Evolutionary conservation across 1,140 invertebrate genomes (phyloP).

Genomic region (Drosophila arawakana): DNA sequence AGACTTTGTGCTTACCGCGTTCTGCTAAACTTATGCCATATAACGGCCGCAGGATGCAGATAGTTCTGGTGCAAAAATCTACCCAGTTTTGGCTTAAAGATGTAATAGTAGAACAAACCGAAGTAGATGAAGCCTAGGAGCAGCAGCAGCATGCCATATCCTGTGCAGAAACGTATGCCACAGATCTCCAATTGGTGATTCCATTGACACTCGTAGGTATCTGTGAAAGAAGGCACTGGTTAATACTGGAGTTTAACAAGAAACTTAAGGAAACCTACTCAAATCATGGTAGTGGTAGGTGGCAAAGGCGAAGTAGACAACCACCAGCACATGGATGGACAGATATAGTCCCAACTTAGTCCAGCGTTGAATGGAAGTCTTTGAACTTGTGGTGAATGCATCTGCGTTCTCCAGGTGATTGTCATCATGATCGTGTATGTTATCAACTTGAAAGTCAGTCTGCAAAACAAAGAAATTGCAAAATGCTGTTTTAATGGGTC

Average conservation of each 20-base stretch:
- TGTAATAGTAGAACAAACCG: conserved; percentile 87
- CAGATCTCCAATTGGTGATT: conserved; percentile 33
- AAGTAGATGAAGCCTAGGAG: conserved; percentile 88
- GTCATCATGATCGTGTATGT: conserved; percentile 7
- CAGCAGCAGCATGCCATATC: conserved; percentile 90
- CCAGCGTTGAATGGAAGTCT: conserved; percentile 34
- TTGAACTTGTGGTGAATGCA: not conserved
- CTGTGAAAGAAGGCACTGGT: conserved; percentile 22
- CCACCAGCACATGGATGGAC: conserved; percentile 51
- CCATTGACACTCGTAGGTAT: conserved; percentile 39
- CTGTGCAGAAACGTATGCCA: conserved; percentile 87
- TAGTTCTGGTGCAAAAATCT: conserved; percentile 76
- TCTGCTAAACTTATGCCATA: conserved; percentile 80
- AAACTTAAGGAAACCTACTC: conserved; percentile 39
- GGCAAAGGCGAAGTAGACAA: conserved; percentile 74
- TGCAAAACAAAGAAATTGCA: not conserved
- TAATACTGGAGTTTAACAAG: too few relatives aligned
- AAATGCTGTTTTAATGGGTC: not conserved
- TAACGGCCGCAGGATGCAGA: conserved; percentile 57
- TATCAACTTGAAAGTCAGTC: conserved; percentile 48
- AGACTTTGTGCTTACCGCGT: conserved; percentile 35
- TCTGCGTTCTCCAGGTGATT: not conserved
- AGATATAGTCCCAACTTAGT: conserved; percentile 36
- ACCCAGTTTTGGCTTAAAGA: conserved; percentile 87
- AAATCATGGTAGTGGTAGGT: conserved; percentile 73